phyloP scores from a whole-genome alignment of 2,888 invertebrate species.

The Sarcophaga rosellei region DNA sequence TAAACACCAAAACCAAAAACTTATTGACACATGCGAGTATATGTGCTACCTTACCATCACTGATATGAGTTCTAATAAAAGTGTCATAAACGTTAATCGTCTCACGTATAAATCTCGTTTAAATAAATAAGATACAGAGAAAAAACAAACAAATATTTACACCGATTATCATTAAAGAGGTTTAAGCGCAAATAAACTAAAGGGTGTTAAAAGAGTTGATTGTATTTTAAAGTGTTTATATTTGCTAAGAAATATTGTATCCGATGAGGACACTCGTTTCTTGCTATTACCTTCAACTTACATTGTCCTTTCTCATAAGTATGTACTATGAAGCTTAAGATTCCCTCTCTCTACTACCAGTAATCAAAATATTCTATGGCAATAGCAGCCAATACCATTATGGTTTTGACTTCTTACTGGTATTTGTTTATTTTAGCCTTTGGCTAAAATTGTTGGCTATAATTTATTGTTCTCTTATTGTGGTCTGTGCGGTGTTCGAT shows the following conservation, averaged over 20 bases:
- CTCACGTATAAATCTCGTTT: constrained; percentile 64
- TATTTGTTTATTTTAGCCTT: constrained; percentile 44
- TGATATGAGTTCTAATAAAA: constrained; percentile 3
- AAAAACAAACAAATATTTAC: constrained; percentile 60
- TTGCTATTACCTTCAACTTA: constrained; percentile 25
- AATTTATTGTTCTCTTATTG: constrained; percentile 64
- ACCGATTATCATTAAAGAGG: neutral
- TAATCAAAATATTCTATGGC: neutral
- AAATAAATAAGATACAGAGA: constrained; percentile 45
- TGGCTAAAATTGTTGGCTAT: constrained; percentile 56
- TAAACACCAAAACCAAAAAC: constrained; percentile 41
- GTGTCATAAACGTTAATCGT: constrained; percentile 65
- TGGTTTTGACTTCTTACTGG: constrained; percentile 8
- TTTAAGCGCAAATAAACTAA: neutral
- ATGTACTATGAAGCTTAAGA: constrained; percentile 13
- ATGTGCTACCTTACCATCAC: neutral
- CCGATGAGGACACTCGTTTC: neutral
- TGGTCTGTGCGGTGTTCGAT: constrained; percentile 45
- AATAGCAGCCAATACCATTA: neutral
- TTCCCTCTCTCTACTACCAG: neutral
- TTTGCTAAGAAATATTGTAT: neutral
- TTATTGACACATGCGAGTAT: neutral
- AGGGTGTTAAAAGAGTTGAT: neutral
- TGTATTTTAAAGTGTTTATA: neutral
- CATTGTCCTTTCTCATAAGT: constrained; percentile 53